These are phyloP conservation scores for Notodonta ziczac DNA, from an alignment of 2,888 invertebrate species.

Conservation along the genomic window DNA sequence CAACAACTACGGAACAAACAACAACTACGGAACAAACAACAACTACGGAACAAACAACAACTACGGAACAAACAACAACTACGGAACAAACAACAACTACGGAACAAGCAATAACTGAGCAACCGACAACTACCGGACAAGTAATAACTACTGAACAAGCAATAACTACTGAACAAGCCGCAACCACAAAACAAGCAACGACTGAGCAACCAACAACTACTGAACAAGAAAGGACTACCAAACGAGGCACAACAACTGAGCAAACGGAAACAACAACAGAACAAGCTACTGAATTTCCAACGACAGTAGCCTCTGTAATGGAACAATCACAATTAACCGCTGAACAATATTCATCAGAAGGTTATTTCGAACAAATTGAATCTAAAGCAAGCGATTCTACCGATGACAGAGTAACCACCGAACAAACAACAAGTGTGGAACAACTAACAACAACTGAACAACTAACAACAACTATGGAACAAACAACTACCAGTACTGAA, in stretches of 20 bases:
- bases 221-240: constrained; percentile 6
- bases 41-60: constrained; percentile 6
- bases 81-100: constrained; percentile 2
- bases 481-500: constrained; percentile 1
- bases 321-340: neutral
- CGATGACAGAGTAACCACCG: constrained; percentile 9
- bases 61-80: constrained; percentile 4
- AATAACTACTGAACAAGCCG: too few species aligned
- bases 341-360: too few species aligned
- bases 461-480: neutral
- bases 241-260: constrained; percentile 4
- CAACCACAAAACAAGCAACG: constrained; percentile 5
- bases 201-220: constrained; percentile 8
- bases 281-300: constrained; percentile 7
- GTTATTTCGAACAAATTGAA: too few species aligned
- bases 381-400: too few species aligned
- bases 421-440: constrained; percentile 1
- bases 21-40: constrained; percentile 13
- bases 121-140: constrained; percentile 9
- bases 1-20: constrained; percentile 10
- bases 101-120: neutral
- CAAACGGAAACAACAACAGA: constrained; percentile 15
- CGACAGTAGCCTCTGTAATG: neutral
- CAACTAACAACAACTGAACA: constrained; percentile 12
- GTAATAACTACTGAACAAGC: constrained; percentile 11